Evolutionary conservation across 92 coral and sea anemone species (phyloP), one percentile per base, ranked within the genome.

Genomic region (Anthopleura xanthogrammica): DNA sequence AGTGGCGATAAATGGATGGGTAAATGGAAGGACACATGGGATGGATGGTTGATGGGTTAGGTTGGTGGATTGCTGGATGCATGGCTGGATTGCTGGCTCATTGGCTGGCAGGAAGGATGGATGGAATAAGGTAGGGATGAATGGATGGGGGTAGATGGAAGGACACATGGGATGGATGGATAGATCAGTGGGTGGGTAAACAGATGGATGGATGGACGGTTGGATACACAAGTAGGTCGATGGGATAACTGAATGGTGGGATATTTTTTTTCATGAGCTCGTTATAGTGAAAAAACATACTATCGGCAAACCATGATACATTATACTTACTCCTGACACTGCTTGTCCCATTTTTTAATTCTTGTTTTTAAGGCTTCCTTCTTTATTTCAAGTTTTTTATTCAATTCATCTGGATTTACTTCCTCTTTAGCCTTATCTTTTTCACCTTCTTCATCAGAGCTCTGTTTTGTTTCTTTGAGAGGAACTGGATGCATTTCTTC

Each of bases 271-370:
- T 46, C 50, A 5, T 46, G 9, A 46, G 5, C 5, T 46, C 50
- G n/a, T n/a, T n/a, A 46, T 9, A 46, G 50, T 46, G 66, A 46
- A 13, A 19, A 52, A 50, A 4, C 19, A 3, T 3, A 75, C 9
- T 9, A 75, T 23, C 52, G n/a, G 12, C 23, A 76, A 13, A 22
- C 6, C 22, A 80, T 12, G 36, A 29, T 29, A 29, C 7, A 54
- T 40, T 41, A 16, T 36, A 64, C 97, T 88, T 87, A 93, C 97
- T 93, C 94, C 39, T 80, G 50, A 60, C 92, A 85, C 50, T 91
- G 92, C 55, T 82, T 89, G 84, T 91, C 94, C 80, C 90, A 85
- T 80, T 91, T 93, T 20, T 83, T 80, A 12, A 89, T 91, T 79
- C 97, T 86, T 55, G 82, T 83, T 64, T 79, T 60, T 55, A 93